These are phyloP conservation scores for Centruroides vittatus DNA, from an alignment of 1,140 invertebrate genomes.

Conservation along the genomic window DNA sequence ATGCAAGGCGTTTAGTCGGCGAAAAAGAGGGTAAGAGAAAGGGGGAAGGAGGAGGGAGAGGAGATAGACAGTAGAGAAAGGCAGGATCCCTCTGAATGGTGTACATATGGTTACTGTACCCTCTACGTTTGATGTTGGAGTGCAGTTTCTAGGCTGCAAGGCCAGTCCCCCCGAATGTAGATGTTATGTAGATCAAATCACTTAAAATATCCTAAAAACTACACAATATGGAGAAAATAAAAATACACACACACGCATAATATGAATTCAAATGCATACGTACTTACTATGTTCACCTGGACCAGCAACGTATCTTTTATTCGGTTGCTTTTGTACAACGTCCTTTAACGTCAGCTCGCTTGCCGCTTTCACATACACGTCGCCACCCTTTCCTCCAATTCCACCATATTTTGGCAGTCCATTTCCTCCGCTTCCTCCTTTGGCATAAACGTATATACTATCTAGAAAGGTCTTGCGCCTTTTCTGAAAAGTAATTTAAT, in stretches of 20 bases:
- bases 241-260: neutral
- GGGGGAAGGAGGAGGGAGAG: too few species aligned
- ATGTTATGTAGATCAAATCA: too few species aligned
- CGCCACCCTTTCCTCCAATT: constrained; percentile 68
- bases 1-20: too few species aligned
- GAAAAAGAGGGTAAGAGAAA: too few species aligned
- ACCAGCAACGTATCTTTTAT: constrained; percentile 43
- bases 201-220: neutral
- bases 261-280: neutral
- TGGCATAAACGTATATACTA: constrained; percentile 50
- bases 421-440: constrained; percentile 57
- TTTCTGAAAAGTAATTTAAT: neutral
- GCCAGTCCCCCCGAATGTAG: too few species aligned
- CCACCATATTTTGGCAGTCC: constrained; percentile 66
- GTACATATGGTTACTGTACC: too few species aligned
- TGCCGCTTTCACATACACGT: constrained; percentile 53
- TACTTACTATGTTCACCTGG: constrained; percentile 50
- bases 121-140: too few species aligned
- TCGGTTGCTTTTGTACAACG: constrained; percentile 36
- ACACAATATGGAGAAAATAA: neutral
- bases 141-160: too few species aligned
- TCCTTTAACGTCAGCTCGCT: constrained; percentile 42
- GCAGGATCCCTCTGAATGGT: too few species aligned
- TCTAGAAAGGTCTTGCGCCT: constrained; percentile 45
- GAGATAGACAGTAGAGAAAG: too few species aligned